Evolutionary conservation across 2,113 vertebrate species (phyloP).

Genomic region (Promerops cafer): DNA sequence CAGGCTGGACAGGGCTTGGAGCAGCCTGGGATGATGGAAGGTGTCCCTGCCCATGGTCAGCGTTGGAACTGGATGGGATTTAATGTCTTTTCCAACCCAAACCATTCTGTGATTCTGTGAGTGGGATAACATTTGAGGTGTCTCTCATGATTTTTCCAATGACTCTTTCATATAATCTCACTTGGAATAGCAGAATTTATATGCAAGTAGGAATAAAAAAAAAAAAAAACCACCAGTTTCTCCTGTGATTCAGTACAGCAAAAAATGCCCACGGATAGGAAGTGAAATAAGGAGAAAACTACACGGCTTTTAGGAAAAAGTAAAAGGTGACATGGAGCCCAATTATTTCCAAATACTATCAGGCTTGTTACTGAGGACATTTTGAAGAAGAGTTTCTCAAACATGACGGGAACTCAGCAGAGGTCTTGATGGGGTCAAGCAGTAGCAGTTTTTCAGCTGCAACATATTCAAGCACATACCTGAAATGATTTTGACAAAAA

Average conservation of each 20-base stretch:
- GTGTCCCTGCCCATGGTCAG: not conserved
- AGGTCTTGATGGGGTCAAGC: not conserved
- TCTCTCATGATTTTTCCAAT: not conserved
- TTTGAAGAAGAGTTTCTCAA: not conserved
- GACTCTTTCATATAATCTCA: not conserved
- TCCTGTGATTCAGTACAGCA: not conserved
- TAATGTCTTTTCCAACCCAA: not conserved
- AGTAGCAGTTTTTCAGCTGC: not conserved
- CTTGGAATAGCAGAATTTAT: not conserved
- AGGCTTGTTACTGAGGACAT: not conserved
- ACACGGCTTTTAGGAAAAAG: not conserved
- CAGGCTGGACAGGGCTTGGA: accelerated
- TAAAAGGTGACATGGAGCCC: not conserved
- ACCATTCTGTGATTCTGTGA: not conserved
- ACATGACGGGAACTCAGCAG: not conserved
- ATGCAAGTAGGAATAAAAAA: not conserved
- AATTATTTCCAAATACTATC: not conserved
- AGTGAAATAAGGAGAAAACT: not conserved
- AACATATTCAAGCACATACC: not conserved
- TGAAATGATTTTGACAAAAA: not conserved
- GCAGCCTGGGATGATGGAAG: accelerated
- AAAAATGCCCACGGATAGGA: not conserved
- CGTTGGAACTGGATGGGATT: accelerated
- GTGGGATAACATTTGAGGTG: not conserved
- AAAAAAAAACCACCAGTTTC: not conserved